Conservation (phyloP, 2,113 vertebrate species). For the Haliaeetus leucogaster region DNA sequence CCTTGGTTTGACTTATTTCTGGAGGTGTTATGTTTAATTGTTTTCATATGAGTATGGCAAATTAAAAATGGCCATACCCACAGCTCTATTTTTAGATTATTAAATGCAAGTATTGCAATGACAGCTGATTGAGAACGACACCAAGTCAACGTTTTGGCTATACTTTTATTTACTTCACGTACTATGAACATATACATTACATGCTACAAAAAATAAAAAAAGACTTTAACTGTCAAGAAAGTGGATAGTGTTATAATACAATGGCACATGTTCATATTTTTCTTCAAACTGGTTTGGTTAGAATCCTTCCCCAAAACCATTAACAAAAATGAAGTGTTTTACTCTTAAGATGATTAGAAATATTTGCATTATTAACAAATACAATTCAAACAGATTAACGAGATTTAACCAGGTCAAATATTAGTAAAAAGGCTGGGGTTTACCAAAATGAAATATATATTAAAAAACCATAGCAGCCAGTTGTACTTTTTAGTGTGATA, state of each 20-base stretch:
- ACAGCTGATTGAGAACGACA: conserved; percentile 53
- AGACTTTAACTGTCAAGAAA: conserved; percentile 82
- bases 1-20: background rate
- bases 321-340: conserved; percentile 74
- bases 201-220: conserved; percentile 82
- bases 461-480: conserved; percentile 77
- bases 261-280: conserved; percentile 88
- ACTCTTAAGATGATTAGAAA: conserved; percentile 76
- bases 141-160: conserved; percentile 73
- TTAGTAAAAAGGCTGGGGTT: conserved; percentile 76
- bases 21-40: background rate
- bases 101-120: conserved; percentile 5
- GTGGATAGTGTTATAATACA: conserved; percentile 97
- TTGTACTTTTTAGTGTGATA: conserved; percentile 72
- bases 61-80: background rate
- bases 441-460: conserved; percentile 74
- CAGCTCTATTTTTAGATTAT: background rate
- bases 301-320: conserved; percentile 73
- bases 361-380: conserved; percentile 80
- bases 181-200: conserved; percentile 91
- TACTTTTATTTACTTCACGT: conserved; percentile 90
- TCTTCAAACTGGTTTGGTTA: conserved; percentile 78
- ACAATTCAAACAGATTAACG: conserved; percentile 79
- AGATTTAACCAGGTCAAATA: conserved; percentile 77
- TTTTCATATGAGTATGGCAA: background rate